phyloP scores from a whole-genome alignment of 2,797 vertebrate genomes.

The Anabacerthia variegaticeps region DNA sequence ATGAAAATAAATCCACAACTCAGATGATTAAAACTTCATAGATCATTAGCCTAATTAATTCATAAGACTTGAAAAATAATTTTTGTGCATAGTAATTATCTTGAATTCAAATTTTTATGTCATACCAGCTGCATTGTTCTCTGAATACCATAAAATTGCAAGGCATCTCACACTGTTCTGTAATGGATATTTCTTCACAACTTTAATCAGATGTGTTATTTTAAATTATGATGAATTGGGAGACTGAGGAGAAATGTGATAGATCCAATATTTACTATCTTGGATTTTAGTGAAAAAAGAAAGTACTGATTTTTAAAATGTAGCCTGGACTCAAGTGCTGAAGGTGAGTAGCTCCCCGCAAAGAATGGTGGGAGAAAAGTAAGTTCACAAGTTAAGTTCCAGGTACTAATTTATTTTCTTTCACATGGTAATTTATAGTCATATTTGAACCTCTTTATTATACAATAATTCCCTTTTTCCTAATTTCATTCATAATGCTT shows the following conservation, averaged over 20 bases:
- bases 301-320: background rate
- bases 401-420: background rate
- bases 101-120: background rate
- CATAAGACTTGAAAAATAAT: background rate
- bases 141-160: background rate
- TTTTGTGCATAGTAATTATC: background rate
- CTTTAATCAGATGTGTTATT: background rate
- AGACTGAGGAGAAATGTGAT: accelerated
- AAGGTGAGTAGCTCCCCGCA: background rate
- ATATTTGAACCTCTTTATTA: background rate
- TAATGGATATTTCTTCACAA: background rate
- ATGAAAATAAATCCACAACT: background rate
- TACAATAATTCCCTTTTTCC: background rate
- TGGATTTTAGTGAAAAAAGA: background rate
- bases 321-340: background rate
- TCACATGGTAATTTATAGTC: background rate
- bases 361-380: background rate
- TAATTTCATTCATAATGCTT: background rate
- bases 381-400: background rate
- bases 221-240: background rate
- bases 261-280: background rate
- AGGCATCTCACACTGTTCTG: background rate
- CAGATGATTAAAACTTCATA: background rate
- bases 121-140: background rate
- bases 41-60: background rate